Base-by-base conservation (phyloP, 2,888 invertebrate genomes). In the Seira ritae region DNA sequence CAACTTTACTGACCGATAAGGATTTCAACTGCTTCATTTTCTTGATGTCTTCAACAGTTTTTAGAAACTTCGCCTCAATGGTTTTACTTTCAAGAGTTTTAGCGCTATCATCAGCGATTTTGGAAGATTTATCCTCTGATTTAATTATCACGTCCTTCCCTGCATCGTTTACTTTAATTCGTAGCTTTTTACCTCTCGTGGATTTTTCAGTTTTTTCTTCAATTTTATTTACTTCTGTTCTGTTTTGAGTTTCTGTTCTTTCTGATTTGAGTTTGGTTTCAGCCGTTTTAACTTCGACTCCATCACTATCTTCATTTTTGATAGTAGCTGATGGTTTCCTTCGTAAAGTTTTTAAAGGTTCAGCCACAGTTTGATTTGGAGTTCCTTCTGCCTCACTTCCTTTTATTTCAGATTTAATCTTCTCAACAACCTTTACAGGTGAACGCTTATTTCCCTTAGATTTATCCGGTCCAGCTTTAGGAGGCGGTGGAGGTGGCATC, bases 401-500 rank as follows among this genome's bases (percentile, higher is more conserved):
- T 46, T 12, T 12, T 46, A 8, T 12, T 12, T 8, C 8, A 46
- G 50, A 12, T 12, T 8, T 8, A 46, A 12, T 12, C 50, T 46
- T 12, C 8, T 46, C 50, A 46, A 46, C 50, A 46, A 12, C 8
- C 50, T 8, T 46, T 12, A 12, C 50, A 8, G 8, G 10, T 12
- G 50, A 46, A 12, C 12, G 10, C 50, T 46, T 46, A 8, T 46
- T 46, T 12, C 12, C 50, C 50, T 8, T 12, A 12, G 50, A 12
- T 12, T 46, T 46, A 46, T 12, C 50, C 50, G 12, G 50, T 46
- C 50, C 15, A 15, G 50, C 15, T 67, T 22, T 22, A 3, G 67
- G 67, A 17, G 19, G 17, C 6, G 67, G 67, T 19, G 67, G 67
- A 10, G 67, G 67, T 67, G 67, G 67, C 67, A 67, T n/a, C n/a